These are phyloP conservation scores for Suncus etruscus DNA, from an alignment of 2,113 vertebrate genomes.

Conservation along the genomic window DNA sequence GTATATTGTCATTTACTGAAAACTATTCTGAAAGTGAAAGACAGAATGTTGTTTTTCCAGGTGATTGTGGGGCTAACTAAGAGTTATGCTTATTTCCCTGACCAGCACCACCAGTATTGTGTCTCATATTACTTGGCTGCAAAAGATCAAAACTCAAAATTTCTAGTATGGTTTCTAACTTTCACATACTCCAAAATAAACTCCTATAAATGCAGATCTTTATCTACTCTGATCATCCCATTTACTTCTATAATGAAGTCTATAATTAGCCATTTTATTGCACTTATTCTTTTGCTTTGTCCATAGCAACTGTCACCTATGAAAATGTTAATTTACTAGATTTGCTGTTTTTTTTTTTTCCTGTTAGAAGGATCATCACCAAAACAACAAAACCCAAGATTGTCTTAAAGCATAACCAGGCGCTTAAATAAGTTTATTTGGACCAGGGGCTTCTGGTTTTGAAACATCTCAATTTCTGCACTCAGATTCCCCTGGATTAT, in stretches of 20 bases:
- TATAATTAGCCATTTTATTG: background rate
- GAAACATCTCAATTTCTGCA: background rate
- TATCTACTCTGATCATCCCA: background rate
- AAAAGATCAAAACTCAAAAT: background rate
- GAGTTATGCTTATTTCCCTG: background rate
- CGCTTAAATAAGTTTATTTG: conserved; percentile 9
- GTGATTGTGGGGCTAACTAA: background rate
- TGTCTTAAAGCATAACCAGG: background rate
- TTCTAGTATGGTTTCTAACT: background rate
- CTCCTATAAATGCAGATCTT: too few species aligned
- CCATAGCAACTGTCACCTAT: background rate
- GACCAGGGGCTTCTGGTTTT: background rate
- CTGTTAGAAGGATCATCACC: background rate
- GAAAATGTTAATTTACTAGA: background rate
- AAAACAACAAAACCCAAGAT: background rate
- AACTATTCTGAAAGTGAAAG: background rate
- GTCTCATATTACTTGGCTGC: background rate
- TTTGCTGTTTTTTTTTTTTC: background rate
- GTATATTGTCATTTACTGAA: background rate
- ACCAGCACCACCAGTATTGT: background rate
- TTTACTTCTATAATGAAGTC: background rate
- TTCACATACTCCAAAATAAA: too few species aligned
- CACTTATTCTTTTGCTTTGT: background rate
- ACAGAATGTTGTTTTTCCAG: background rate
- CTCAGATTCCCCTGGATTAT: background rate